Percentiles rank a stretch among this genome's conserved stretches.
Conservation (phyloP, 2,113 vertebrate genomes). For the Felis catus region DNA sequence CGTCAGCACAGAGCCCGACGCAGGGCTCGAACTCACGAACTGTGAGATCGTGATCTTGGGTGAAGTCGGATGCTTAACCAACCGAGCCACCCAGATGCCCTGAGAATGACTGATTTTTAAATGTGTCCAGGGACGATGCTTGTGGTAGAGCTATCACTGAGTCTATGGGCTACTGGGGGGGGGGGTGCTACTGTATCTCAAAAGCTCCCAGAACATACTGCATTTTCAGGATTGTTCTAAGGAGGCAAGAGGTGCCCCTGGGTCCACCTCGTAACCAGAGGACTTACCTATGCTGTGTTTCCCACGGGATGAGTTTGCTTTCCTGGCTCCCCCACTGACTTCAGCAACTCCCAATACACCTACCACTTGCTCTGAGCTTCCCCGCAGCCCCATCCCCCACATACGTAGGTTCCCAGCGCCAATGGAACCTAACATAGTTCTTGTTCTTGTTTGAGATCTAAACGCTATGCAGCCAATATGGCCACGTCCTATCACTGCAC, state of each 20-base stretch:
- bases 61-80: too few relatives aligned
- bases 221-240: not conserved
- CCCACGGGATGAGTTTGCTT: not conserved
- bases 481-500: not conserved
- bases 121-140: not conserved
- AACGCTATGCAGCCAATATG: not conserved
- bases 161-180: not conserved
- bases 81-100: too few relatives aligned
- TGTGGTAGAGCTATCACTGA: fast-evolving
- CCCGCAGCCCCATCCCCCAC: not conserved
- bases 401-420: not conserved
- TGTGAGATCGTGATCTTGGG: too few relatives aligned
- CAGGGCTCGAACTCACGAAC: too few relatives aligned
- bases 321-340: not conserved
- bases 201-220: fast-evolving
- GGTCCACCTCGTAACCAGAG: too few relatives aligned
- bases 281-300: not conserved
- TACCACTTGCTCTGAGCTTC: not conserved
- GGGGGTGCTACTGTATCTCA: fast-evolving
- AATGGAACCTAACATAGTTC: fast-evolving
- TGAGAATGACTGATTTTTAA: not conserved
- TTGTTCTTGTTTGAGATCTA: not conserved
- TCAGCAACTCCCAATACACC: not conserved
- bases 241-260: not conserved
- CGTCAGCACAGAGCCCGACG: too few relatives aligned